Evolutionary conservation across 2,888 invertebrate species (phyloP).

Genomic region (Napeogenes inachia): DNA sequence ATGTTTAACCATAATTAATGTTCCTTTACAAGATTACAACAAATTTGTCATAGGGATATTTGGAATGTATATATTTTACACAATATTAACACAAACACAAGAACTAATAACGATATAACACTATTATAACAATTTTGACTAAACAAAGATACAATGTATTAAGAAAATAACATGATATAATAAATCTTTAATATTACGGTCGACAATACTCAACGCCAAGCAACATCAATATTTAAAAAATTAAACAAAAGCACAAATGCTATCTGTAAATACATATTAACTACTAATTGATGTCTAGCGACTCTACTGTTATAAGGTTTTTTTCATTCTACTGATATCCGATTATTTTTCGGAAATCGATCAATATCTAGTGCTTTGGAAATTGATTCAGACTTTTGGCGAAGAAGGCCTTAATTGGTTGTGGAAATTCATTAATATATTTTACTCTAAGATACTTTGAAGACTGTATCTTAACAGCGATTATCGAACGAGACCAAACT

Average conservation of each 20-base stretch:
- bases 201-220: conserved; percentile 67
- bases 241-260: conserved; percentile 61
- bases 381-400: conserved; percentile 6
- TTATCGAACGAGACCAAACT: background rate
- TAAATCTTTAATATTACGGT: conserved; percentile 52
- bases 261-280: conserved; percentile 57
- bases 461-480: background rate
- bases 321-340: conserved; percentile 11
- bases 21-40: conserved; percentile 71
- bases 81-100: conserved; percentile 43
- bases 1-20: conserved; percentile 33
- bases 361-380: conserved; percentile 3
- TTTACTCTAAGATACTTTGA: background rate
- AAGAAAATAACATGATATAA: conserved; percentile 63
- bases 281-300: conserved; percentile 73
- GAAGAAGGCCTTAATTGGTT: conserved; percentile 6
- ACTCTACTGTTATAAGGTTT: conserved; percentile 58
- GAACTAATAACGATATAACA: conserved; percentile 63
- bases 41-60: conserved; percentile 61
- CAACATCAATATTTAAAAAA: conserved; percentile 68
- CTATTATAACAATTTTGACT: conserved; percentile 70
- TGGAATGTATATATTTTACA: conserved; percentile 54
- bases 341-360: background rate
- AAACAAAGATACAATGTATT: conserved; percentile 58
- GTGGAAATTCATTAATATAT: background rate